Evolutionary conservation across 2,888 invertebrate species (phyloP), one percentile per base, ranked within the genome.

Genomic region (Tenthredo amoena): DNA sequence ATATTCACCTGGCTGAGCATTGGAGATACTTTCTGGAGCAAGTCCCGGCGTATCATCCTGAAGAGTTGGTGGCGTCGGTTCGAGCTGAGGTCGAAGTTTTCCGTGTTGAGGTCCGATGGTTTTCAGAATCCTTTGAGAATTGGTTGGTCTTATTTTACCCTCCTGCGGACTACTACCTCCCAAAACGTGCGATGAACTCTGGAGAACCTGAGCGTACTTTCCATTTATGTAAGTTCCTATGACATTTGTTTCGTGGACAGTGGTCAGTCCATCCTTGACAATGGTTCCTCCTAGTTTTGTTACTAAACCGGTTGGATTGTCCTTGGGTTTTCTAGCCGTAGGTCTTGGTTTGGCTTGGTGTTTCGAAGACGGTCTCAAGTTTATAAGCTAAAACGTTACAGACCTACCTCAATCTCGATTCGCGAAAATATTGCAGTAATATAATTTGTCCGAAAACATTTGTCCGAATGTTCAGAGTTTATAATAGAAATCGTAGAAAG

Each of bases 211-310:
- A 3, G 98, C 98, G 92, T 98, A 98, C 94, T 98, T 98, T 62
- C 97, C 97, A 79, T 97, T 96, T 90, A 98, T 97, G 91, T 96
- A 97, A 4, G 98, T 98, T 40, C 98, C 97, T 89, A 98, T 97
- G n/a, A 98, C 97, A 92, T 97, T 97, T 0, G 98, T 98, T 94
- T 98, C 98, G 91, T 97, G 97, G 7, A 98, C 96, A 0, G 98
- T 98, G 6, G 98, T 98, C 2, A 96, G 94, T 1, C 98, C 98
- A 90, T 97, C 97, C 91, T 96, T 96, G 5, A 98, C 96, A 85
- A 97, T 96, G 6, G 97, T 98, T 34, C 98, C 98, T 71, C 97
- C 97, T 83, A 98, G 95, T 90, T 97, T 97, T 7, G 98, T 97
- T 0, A 98, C 97, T 85, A 98, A 94, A 6, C 98, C 98, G 1